Conservation (phyloP, 30 jellyfish, hydroid and myxozoan genomes). For the Hydra vulgaris region DNA sequence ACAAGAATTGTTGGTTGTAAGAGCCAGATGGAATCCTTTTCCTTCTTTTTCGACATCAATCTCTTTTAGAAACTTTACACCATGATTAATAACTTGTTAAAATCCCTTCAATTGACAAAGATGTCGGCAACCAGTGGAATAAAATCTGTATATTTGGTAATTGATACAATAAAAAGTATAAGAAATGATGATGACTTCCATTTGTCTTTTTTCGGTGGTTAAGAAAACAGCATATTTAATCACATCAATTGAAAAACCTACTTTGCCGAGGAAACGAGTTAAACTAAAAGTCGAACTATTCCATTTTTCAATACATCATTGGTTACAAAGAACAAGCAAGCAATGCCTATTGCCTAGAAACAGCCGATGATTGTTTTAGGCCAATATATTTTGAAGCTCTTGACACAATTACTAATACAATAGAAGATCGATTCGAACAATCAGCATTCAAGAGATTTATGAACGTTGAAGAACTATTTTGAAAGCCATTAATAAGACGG, state of each 20-base stretch:
- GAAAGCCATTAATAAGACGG: conserved; percentile 3
- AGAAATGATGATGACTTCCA: not conserved
- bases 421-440: not conserved
- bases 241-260: not conserved
- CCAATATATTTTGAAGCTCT: not conserved
- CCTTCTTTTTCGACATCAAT: not conserved
- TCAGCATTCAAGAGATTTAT: not conserved
- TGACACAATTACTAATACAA: not conserved
- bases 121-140: not conserved
- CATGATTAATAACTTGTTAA: not conserved
- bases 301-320: not conserved
- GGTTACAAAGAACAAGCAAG: not conserved
- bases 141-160: not conserved
- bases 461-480: conserved; percentile 1
- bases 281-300: not conserved
- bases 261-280: not conserved
- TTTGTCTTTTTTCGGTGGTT: not conserved
- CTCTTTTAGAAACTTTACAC: not conserved
- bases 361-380: not conserved
- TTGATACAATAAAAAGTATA: not conserved
- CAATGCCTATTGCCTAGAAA: not conserved
- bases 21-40: not conserved
- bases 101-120: not conserved
- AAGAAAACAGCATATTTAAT: not conserved
- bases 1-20: not conserved